phyloP scores from a whole-genome alignment of 1,140 invertebrate genomes.

The Plectrocnemia conspersa region DNA sequence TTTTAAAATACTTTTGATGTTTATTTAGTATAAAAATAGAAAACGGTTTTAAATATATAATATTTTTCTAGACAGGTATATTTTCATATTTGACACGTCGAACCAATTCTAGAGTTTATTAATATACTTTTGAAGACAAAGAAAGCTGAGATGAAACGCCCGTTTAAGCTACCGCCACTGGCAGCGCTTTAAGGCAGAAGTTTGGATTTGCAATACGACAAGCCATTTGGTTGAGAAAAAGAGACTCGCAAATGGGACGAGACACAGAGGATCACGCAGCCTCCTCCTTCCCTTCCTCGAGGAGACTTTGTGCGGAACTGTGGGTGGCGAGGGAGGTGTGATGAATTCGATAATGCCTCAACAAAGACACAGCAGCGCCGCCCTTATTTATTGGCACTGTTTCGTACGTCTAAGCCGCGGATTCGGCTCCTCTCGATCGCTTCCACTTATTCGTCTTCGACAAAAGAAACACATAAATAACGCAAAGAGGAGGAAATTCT shows the following conservation, averaged over 20 bases:
- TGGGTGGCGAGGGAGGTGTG: conserved; percentile 16
- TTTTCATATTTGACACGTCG: no score
- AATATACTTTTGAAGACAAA: not conserved
- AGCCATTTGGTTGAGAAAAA: conserved; percentile 26
- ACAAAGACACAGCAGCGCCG: conserved; percentile 20
- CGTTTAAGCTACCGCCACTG: no score
- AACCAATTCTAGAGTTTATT: not conserved
- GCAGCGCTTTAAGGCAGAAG: conserved; percentile 6
- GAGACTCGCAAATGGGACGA: conserved; percentile 27
- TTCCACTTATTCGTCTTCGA: no score
- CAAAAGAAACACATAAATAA: no score
- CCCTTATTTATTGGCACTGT: conserved; percentile 19
- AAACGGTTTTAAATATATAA: not conserved
- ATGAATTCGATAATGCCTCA: conserved; percentile 32
- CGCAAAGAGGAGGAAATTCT: no score
- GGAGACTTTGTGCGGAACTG: conserved; percentile 15
- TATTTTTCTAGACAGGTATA: no score
- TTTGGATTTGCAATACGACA: conserved; percentile 23
- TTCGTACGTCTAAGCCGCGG: conserved; percentile 2
- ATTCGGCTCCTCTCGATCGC: no score
- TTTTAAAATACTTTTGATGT: no score
- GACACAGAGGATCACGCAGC: conserved; percentile 24
- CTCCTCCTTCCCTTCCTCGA: not conserved
- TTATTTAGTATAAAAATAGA: not conserved
- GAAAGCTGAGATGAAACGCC: no score